phyloP scores from a whole-genome alignment of 2,888 invertebrate genomes.

The Aquatica leii region DNA sequence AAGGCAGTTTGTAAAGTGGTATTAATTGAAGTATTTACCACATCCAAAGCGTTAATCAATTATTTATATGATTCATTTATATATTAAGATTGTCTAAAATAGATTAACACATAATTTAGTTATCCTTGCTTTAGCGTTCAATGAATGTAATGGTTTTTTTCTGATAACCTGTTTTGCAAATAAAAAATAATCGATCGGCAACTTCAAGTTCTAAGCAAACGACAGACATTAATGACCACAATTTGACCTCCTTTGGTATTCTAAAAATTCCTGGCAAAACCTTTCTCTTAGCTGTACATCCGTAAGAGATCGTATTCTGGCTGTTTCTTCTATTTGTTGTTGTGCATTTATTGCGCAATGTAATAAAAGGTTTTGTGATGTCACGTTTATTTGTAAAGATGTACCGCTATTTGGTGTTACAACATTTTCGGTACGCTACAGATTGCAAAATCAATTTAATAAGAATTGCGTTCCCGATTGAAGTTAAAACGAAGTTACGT shows the following conservation, averaged over 20 bases:
- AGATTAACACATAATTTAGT: neutral
- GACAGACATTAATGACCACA: slow-evolving; percentile 21
- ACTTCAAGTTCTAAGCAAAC: slow-evolving; percentile 8
- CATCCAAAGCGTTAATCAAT: neutral
- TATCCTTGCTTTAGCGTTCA: neutral
- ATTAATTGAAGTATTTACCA: slow-evolving; percentile 14
- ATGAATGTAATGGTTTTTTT: neutral
- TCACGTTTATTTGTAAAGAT: slow-evolving; percentile 3
- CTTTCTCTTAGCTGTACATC: slow-evolving; percentile 25
- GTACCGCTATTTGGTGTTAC: neutral
- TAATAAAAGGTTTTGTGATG: slow-evolving; percentile 3
- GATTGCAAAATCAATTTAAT: neutral
- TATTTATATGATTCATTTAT: slow-evolving; percentile 10
- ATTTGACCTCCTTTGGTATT: slow-evolving; percentile 25
- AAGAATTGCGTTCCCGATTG: too few relatives aligned
- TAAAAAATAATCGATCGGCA: slow-evolving; percentile 12
- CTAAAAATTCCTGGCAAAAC: slow-evolving; percentile 23
- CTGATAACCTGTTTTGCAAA: neutral
- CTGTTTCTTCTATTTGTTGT: slow-evolving; percentile 9
- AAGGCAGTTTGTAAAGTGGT: neutral
- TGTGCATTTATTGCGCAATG: neutral
- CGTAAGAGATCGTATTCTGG: slow-evolving; percentile 9
- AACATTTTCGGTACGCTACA: neutral
- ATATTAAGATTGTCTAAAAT: neutral
- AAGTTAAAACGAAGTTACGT: too few relatives aligned